phyloP scores from a whole-genome alignment of 2,113 vertebrate species.

The Melanocharis versteri region DNA sequence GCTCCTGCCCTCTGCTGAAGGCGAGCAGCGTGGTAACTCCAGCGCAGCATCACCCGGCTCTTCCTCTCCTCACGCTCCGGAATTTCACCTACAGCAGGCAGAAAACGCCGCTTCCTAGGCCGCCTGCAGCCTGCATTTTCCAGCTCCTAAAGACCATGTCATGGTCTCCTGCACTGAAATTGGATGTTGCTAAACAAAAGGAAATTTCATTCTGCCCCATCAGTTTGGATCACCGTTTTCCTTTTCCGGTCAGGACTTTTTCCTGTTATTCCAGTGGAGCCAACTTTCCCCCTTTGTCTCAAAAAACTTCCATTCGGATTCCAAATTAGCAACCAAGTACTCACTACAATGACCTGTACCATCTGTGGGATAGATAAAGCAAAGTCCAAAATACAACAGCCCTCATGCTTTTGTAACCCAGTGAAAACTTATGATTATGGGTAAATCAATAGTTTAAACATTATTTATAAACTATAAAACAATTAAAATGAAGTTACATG shows the following conservation, averaged over 20 bases:
- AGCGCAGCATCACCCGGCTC: background rate
- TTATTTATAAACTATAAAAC: background rate
- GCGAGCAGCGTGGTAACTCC: background rate
- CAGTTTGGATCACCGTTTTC: background rate
- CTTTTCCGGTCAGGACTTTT: background rate
- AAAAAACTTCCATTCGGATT: background rate
- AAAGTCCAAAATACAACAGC: background rate
- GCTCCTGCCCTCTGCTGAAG: slow-evolving; percentile 15
- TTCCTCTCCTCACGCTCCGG: background rate
- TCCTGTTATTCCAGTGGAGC: background rate
- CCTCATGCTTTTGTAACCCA: background rate
- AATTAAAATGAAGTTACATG: background rate
- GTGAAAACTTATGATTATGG: background rate
- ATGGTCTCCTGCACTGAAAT: background rate
- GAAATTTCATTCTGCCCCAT: slow-evolving; percentile 1
- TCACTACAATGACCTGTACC: background rate
- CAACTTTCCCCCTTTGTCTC: background rate
- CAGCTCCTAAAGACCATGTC: background rate
- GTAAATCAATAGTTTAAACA: background rate
- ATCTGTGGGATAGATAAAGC: background rate
- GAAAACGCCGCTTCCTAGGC: background rate
- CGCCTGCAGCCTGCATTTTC: background rate
- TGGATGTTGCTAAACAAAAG: background rate
- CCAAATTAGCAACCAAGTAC: background rate
- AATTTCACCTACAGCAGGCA: background rate